Evolutionary conservation across 2,888 invertebrate species (phyloP), one percentile per base, ranked within the genome.

Genomic region (Lithophane semibrunnea): DNA sequence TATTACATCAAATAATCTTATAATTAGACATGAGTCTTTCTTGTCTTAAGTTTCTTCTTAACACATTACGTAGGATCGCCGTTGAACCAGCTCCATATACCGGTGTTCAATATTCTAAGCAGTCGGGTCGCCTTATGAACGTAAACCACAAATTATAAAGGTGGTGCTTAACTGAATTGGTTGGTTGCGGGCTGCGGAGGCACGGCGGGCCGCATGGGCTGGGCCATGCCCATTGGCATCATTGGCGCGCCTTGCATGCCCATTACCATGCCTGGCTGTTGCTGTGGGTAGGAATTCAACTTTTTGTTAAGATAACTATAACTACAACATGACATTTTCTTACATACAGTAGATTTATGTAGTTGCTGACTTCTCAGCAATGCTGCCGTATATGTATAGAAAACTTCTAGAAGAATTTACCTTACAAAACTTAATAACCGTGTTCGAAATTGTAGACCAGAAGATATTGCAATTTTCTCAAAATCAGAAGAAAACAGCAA

Each of bases 221-320:
- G 92, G 68, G 91, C 93, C 93, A 93, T 92, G 49, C 92, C 92
- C 94, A 95, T 93, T 2, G 94, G 94, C 94, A 95, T 94, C 93
- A 95, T 94, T 29, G 93, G 93, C 16, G 94, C 90, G 54, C 95
- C 93, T 24, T 89, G 91, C 95, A 96, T 95, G 52, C 95, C 95
- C 95, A 96, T 96, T 94, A 96, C 96, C 96, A 96, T 94, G 91
- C 92, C 92, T 92, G 95, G 95, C 93, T 96, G 96, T 94, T 96
- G 96, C 96, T 96, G 94, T 92, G 77, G 81, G 72, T 47, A 83
- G 70, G 69, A 79, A 84, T 58, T 69, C 54, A 64, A 73, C 10
- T 64, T 42, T 37, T 72, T 79, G 64, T 73, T 73, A 64, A 52
- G 18, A 75, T 58, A 71, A 76, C 16, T 65, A 66, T n/a, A 47